Conservation (phyloP, 1,140 invertebrate species). For the Daktulosphaira vitifoliae region DNA sequence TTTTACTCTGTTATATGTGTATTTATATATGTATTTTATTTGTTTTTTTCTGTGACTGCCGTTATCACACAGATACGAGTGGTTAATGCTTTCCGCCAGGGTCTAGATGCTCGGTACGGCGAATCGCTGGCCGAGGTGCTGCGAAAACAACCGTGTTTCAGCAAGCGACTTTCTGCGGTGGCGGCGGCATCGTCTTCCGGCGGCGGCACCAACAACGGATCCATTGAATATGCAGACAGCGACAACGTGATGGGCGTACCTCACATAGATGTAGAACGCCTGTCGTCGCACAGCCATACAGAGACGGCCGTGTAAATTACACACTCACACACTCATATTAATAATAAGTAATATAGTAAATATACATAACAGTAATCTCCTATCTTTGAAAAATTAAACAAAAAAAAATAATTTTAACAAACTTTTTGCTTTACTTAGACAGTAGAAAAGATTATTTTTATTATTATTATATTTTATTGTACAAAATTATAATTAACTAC, state of each 20-base stretch:
- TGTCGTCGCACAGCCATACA: constrained; percentile 84
- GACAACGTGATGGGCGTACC: constrained; percentile 57
- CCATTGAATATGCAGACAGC: constrained; percentile 83
- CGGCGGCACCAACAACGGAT: constrained; percentile 41
- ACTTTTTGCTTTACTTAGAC: background rate
- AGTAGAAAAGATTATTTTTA: background rate
- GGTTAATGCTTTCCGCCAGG: constrained; percentile 60
- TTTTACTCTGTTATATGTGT: background rate
- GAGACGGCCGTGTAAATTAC: constrained; percentile 74
- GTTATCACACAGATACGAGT: constrained; percentile 60
- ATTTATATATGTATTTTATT: background rate
- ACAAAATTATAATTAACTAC: background rate
- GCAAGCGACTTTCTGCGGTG: constrained; percentile 79
- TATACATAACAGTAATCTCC: no score
- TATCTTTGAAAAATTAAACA: no score
- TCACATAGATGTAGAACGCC: constrained; percentile 80
- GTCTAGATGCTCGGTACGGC: constrained; percentile 86
- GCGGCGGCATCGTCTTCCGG: constrained; percentile 44
- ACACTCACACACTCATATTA: background rate
- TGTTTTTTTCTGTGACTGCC: constrained; percentile 3
- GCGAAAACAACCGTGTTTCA: constrained; percentile 80
- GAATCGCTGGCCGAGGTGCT: constrained; percentile 84
- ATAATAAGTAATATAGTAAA: background rate
- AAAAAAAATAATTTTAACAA: background rate
- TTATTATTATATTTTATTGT: background rate